Evolutionary conservation across 2,113 vertebrate genomes (phyloP).

Genomic region (Oxyura jamaicensis): DNA sequence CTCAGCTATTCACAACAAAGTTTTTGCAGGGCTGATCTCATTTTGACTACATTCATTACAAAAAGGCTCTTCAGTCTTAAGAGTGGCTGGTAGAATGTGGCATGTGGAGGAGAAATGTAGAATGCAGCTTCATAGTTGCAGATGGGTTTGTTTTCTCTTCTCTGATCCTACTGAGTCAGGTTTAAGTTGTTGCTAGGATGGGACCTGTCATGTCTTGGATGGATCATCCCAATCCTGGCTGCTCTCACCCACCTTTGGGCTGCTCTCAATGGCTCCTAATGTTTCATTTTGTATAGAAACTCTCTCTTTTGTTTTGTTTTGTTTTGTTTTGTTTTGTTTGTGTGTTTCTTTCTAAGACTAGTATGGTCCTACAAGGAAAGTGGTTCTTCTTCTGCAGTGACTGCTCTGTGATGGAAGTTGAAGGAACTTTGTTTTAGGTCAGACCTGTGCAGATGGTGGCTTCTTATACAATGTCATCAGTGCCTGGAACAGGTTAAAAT

Average conservation of each 20-base stretch:
- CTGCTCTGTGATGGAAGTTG: not conserved
- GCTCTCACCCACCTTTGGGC: not conserved
- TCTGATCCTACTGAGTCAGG: not conserved
- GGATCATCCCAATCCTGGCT: not conserved
- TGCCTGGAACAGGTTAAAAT: conserved; percentile 6
- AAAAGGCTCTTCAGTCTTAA: not conserved
- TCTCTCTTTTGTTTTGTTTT: no score
- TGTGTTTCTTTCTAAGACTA: not conserved
- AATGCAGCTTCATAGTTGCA: not conserved
- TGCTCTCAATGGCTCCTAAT: not conserved
- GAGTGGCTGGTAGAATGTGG: not conserved
- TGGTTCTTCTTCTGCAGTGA: not conserved
- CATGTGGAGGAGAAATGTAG: not conserved
- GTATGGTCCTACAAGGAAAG: not conserved
- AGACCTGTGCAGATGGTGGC: not conserved
- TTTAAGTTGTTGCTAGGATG: not conserved
- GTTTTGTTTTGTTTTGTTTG: no score
- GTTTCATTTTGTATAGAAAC: not conserved
- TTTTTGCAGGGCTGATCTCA: not conserved
- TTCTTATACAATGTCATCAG: not conserved
- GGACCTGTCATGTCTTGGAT: not conserved
- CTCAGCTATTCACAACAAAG: not conserved
- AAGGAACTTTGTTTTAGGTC: conserved; percentile 29
- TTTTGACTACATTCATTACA: not conserved
- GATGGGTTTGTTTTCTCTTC: not conserved